Base-by-base conservation (phyloP, 2,888 invertebrate species). In the Ectemnius lituratus region DNA sequence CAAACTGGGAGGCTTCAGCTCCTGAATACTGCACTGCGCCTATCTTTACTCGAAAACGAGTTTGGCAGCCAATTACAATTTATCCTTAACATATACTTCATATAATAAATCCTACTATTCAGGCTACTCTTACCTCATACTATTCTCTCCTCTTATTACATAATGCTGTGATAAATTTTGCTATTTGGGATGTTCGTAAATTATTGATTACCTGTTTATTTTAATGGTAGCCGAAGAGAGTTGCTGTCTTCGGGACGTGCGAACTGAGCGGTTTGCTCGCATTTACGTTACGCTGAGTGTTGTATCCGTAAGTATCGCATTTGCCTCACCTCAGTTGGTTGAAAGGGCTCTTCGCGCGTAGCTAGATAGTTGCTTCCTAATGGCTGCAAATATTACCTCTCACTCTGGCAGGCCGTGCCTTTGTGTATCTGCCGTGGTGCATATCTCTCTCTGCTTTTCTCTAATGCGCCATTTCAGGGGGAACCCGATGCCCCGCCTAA, bases 291-390 rank as follows among this genome's bases (percentile, higher is more conserved):
- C 76, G 60, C 57, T 72, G 76, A 77, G 72, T 60, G 73, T 76
- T 73, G 56, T 65, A 18, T 6, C n/a, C 28, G 16, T 49, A 63
- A 74, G 74, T 68, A 62, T 65, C 67, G 64, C 62, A 67, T 76
- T 58, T 59, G 70, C 65, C 66, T 64, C 62, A 58, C 37, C 47
- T 46, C 56, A 73, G 67, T 79, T 77, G 81, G 67, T 79, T 77
- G 81, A 81, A 81, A 81, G 70, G 68, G 77, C 58, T 57, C 72
- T 65, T 77, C 66, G 60, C 67, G 77, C 66, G 56, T 62, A 64
- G 70, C 79, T 83, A 6, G 37, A 37, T 37, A 81, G 81, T 80
- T 81, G 78, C 74, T 82, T 74, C 76, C 80, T 81, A 82, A 81
- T 80, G 76, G 77, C 80, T 65, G 71, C 68, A 73, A 78, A 83